A percentile compares a stretch with the other conserved stretches of the same genome.
These are phyloP conservation scores for Eudyptes chrysolophus DNA, from an alignment of 2,113 vertebrate genomes.

Conservation along the genomic window DNA sequence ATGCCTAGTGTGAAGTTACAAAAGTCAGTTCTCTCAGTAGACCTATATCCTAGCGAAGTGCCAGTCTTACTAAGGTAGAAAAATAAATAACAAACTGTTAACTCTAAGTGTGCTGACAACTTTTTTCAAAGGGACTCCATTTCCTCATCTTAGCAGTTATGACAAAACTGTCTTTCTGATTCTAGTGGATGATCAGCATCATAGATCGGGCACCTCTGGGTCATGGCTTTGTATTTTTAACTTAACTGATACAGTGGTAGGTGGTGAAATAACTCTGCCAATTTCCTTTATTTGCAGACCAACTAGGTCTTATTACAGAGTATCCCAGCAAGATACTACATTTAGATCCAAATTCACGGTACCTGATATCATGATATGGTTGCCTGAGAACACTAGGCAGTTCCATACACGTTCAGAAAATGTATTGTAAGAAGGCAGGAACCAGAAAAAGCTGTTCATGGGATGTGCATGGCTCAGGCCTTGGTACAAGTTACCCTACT, in stretches of 20 bases:
- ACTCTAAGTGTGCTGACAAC: background rate
- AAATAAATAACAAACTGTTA: background rate
- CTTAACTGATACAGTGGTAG: background rate
- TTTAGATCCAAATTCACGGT: background rate
- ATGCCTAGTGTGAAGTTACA: background rate
- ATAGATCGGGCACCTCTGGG: background rate
- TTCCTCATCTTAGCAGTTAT: background rate
- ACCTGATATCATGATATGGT: fast-evolving
- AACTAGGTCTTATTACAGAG: background rate
- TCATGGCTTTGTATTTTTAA: background rate
- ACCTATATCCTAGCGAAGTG: background rate
- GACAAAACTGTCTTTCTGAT: background rate
- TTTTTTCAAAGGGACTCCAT: background rate
- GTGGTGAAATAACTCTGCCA: background rate
- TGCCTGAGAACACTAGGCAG: background rate
- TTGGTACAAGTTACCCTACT: background rate
- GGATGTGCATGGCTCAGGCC: background rate
- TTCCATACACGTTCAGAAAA: background rate
- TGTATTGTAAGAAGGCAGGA: background rate
- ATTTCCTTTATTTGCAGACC: background rate
- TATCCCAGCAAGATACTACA: background rate
- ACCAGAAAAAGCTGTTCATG: background rate
- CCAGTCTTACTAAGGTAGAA: background rate
- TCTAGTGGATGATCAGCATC: background rate
- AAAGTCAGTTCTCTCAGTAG: background rate